Evolutionary conservation across 2,797 vertebrate species (phyloP).

Genomic region (Protosalanx chinensis): DNA sequence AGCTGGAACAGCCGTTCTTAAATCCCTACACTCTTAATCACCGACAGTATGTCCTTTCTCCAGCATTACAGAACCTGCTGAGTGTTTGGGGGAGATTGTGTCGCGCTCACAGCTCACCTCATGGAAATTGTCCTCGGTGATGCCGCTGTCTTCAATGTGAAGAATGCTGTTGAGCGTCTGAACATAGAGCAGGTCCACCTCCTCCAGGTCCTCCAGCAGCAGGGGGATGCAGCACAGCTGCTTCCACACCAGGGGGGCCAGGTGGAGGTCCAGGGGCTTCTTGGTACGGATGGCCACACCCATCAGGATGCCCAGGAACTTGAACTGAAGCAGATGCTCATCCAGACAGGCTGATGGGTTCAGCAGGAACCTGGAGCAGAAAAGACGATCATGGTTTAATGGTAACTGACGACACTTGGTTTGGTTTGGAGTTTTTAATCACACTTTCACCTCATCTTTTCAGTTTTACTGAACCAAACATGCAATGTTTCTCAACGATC

Average conservation of each 20-base stretch:
- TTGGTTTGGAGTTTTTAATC: too few relatives aligned
- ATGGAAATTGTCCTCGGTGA: constrained; percentile 81
- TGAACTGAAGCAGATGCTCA: constrained; percentile 77
- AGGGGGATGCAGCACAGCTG: constrained; percentile 81
- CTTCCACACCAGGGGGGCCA: constrained; percentile 80
- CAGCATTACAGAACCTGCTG: not conserved
- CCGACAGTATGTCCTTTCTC: constrained; percentile 40
- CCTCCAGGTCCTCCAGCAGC: constrained; percentile 75
- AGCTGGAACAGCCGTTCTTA: too few relatives aligned
- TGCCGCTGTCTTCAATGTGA: constrained; percentile 78
- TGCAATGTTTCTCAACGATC: not conserved
- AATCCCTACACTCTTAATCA: too few relatives aligned
- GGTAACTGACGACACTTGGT: too few relatives aligned
- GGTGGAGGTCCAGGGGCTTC: constrained; percentile 80
- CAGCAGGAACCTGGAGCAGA: constrained; percentile 68
- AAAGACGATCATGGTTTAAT: not conserved
- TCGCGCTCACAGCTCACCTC: constrained; percentile 58
- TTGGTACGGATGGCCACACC: constrained; percentile 80
- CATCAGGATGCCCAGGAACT: constrained; percentile 80
- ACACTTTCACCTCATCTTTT: too few relatives aligned
- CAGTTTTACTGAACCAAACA: too few relatives aligned
- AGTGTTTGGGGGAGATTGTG: not conserved
- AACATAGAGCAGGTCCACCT: constrained; percentile 79
- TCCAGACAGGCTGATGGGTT: constrained; percentile 73
- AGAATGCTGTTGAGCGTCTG: constrained; percentile 80